Conservation (phyloP, 2,888 invertebrate species). For the Cremastinae sp. region DNA sequence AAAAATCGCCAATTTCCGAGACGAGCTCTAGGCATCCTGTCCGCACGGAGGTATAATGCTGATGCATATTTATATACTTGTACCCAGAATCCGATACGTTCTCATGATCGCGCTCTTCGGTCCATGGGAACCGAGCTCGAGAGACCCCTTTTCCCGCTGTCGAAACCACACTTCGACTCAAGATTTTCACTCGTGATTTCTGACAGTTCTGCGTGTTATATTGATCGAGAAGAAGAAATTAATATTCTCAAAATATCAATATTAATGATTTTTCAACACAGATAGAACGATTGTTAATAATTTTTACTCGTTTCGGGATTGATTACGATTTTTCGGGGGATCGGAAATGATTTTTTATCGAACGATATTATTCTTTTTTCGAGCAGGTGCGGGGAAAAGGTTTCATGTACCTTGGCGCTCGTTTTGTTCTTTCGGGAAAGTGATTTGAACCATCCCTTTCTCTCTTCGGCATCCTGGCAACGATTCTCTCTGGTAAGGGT, state of each 20-base stretch:
- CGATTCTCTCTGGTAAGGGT: slow-evolving; percentile 79
- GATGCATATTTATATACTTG: not conserved
- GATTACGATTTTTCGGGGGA: too few species aligned
- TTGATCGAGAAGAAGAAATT: slow-evolving; percentile 11
- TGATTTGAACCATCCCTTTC: slow-evolving; percentile 89
- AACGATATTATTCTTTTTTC: not conserved
- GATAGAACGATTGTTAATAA: too few species aligned
- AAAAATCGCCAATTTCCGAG: slow-evolving; percentile 55
- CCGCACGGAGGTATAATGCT: not conserved
- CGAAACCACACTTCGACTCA: slow-evolving; percentile 1
- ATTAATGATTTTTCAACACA: slow-evolving; percentile 29
- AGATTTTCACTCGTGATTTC: slow-evolving; percentile 52
- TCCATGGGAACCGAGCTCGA: slow-evolving; percentile 50
- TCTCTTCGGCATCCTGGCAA: slow-evolving; percentile 81
- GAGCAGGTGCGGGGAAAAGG: not conserved
- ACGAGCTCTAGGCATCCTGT: slow-evolving; percentile 36
- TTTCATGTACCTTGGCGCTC: slow-evolving; percentile 81
- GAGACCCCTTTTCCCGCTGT: slow-evolving; percentile 32
- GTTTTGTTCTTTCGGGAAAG: slow-evolving; percentile 86
- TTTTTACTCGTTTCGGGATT: too few species aligned
- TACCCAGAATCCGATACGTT: slow-evolving; percentile 18
- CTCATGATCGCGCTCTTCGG: slow-evolving; percentile 43
- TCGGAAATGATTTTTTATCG: slow-evolving; percentile 10
- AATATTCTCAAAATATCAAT: not conserved
- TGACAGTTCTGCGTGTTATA: slow-evolving; percentile 1